Evolutionary conservation across 2,113 vertebrate genomes (phyloP).

Genomic region (Diglossa brunneiventris): DNA sequence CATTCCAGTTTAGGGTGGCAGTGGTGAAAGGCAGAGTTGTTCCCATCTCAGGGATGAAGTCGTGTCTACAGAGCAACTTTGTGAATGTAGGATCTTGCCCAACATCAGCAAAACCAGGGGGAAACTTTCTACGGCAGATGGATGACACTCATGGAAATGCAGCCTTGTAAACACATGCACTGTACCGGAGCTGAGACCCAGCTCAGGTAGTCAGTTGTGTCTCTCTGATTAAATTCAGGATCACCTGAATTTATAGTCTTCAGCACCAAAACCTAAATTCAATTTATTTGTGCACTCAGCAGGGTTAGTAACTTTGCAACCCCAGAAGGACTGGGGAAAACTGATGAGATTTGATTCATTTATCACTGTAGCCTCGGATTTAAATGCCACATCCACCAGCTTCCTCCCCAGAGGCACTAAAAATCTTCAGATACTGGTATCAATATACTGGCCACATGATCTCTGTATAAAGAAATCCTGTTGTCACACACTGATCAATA

Average conservation of each 20-base stretch:
- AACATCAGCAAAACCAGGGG: not conserved
- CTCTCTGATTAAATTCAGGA: not conserved
- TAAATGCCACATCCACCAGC: not conserved
- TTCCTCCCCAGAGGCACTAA: not conserved
- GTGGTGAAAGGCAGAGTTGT: not conserved
- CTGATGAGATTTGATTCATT: conserved; percentile 33
- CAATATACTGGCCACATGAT: not conserved
- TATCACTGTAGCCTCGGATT: conserved; percentile 15
- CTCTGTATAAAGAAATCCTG: conserved; percentile 22
- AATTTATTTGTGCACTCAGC: conserved; percentile 2
- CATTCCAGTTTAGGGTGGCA: not conserved
- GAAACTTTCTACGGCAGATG: not conserved
- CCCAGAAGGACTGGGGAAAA: not conserved
- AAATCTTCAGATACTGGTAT: not conserved
- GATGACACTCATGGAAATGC: not conserved
- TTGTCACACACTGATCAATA: conserved; percentile 51
- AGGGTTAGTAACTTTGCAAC: not conserved
- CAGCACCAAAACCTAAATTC: not conserved
- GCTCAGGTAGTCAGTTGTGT: not conserved
- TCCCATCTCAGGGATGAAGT: not conserved
- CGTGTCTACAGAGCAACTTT: not conserved
- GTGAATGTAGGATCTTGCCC: not conserved
- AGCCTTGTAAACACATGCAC: not conserved
- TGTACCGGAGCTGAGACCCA: not conserved
- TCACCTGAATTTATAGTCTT: not conserved